These are phyloP conservation scores for Scyliorhinus canicula DNA, from an alignment of 2,797 vertebrate genomes.

Conservation along the genomic window DNA sequence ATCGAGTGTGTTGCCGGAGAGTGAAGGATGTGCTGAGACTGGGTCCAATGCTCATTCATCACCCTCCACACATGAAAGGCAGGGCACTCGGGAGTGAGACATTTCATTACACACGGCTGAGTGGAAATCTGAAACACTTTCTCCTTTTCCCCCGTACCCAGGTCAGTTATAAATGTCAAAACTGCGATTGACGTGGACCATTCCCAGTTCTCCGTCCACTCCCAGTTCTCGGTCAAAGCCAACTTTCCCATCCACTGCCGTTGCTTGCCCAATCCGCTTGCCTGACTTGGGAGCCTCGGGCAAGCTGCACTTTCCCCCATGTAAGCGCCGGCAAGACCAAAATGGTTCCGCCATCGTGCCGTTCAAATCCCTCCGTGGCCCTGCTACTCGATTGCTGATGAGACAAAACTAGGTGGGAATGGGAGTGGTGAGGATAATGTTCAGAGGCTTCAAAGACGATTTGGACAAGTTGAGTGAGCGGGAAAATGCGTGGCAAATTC, in stretches of 20 bases:
- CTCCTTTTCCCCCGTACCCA: too few species aligned
- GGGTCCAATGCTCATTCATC: background rate
- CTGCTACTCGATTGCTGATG: background rate
- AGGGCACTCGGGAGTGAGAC: background rate
- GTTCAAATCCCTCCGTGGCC: background rate
- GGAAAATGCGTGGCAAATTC: too few species aligned
- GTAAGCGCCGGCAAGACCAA: background rate
- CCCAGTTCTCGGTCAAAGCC: too few species aligned
- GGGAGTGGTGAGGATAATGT: too few species aligned
- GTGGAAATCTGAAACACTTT: too few species aligned
- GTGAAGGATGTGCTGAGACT: background rate
- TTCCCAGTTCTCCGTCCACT: background rate
- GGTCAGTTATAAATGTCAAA: too few species aligned
- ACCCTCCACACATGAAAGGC: background rate
- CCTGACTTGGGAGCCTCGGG: background rate
- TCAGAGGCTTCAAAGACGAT: too few species aligned
- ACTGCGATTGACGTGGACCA: background rate
- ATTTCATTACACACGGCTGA: too few species aligned
- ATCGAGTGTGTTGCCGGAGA: background rate
- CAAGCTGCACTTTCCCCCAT: background rate
- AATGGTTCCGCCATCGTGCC: background rate
- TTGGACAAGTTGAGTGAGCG: too few species aligned
- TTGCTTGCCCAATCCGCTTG: background rate
- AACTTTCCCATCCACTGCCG: too few species aligned
- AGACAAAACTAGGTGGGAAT: too few species aligned